Conservation (phyloP, 2,888 invertebrate species). For the Amphipoea lucens region DNA sequence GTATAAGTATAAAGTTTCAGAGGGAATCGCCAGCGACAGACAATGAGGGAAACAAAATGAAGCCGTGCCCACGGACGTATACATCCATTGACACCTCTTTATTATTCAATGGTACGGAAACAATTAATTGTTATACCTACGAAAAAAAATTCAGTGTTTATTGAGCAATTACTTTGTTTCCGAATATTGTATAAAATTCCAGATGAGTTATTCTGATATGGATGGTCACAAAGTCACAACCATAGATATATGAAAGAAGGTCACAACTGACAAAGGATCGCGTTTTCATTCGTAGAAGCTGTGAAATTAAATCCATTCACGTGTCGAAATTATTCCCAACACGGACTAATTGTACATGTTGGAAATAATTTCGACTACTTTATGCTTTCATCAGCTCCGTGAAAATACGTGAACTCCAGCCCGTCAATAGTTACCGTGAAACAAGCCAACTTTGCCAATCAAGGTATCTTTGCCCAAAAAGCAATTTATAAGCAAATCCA, state of each 20-base stretch:
- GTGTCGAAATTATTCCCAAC: no score
- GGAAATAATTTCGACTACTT: background rate
- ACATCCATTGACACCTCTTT: background rate
- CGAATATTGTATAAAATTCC: background rate
- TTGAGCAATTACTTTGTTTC: background rate
- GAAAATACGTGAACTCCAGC: background rate
- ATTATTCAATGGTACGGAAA: slow-evolving; percentile 9
- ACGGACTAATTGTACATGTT: background rate
- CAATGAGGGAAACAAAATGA: background rate
- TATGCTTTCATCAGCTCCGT: background rate
- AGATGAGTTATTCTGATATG: background rate
- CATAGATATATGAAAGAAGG: no score
- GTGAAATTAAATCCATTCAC: background rate
- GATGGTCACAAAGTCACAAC: background rate
- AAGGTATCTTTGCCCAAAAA: no score
- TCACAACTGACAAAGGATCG: background rate
- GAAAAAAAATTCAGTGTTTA: background rate
- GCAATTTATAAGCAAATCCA: no score
- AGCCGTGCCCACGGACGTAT: background rate
- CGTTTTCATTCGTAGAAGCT: background rate
- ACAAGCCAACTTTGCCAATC: no score
- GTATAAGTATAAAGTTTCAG: background rate
- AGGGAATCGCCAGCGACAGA: background rate
- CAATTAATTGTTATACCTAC: background rate
- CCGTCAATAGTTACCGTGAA: no score